Evolutionary conservation across 2,888 invertebrate genomes (phyloP).

Genomic region (Platynereis dumerilii): DNA sequence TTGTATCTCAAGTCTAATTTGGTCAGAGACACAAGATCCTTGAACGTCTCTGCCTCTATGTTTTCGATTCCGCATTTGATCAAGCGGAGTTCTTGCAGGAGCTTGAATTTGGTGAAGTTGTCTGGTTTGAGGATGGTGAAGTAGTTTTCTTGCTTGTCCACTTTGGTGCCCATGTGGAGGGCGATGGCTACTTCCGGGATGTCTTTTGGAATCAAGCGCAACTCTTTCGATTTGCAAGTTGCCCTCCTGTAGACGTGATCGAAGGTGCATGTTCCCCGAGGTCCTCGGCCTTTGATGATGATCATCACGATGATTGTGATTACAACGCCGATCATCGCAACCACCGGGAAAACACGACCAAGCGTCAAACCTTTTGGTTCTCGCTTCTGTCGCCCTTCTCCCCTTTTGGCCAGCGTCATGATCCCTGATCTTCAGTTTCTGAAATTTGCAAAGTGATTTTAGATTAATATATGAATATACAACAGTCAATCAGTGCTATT

Average conservation of each 20-base stretch:
- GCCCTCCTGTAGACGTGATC: conserved; percentile 29
- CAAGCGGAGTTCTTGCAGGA: conserved; percentile 34
- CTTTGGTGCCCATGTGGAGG: conserved; percentile 30
- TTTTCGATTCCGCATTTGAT: conserved; percentile 37
- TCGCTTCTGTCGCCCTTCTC: no score
- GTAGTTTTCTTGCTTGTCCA: conserved; percentile 34
- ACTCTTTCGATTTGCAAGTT: conserved; percentile 29
- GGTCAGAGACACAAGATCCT: conserved; percentile 29
- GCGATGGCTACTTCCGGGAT: conserved; percentile 24
- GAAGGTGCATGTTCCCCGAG: conserved; percentile 31
- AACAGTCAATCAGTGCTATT: no score
- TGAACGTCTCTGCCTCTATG: conserved; percentile 34
- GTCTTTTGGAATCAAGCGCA: conserved; percentile 29
- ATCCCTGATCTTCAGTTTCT: no score
- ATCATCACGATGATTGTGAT: conserved; percentile 29
- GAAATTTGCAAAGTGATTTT: no score
- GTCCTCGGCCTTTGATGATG: conserved; percentile 21
- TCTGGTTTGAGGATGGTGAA: conserved; percentile 27
- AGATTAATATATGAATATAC: no score
- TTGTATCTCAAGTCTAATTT: conserved; percentile 37
- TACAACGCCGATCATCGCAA: conserved; percentile 13
- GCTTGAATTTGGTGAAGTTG: conserved; percentile 34
- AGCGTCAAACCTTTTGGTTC: no score
- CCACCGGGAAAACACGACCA: not conserved
- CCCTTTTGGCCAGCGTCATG: no score